phyloP scores from a whole-genome alignment of 2,113 vertebrate genomes.

The Sciurus niger region DNA sequence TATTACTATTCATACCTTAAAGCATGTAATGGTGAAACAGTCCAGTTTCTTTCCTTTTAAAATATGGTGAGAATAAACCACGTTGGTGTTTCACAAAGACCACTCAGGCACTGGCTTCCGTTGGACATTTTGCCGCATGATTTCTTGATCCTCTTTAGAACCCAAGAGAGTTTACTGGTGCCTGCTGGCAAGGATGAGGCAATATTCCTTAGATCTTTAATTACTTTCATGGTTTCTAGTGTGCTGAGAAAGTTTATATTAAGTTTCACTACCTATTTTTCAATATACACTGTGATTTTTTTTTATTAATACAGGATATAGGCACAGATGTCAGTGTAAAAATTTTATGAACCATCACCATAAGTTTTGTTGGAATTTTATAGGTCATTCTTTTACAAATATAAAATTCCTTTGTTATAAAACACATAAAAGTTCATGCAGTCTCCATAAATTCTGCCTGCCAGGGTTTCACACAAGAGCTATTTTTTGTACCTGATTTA shows the following conservation, averaged over 20 bases:
- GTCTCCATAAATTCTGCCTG: slow-evolving; percentile 30
- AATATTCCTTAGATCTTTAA: not conserved
- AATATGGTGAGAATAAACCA: not conserved
- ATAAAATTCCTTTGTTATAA: not conserved
- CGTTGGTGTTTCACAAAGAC: not conserved
- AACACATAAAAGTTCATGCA: not conserved
- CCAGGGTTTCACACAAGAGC: not conserved
- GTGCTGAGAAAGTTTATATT: not conserved
- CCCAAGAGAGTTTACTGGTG: not conserved
- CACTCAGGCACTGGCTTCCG: not conserved
- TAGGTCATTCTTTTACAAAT: not conserved
- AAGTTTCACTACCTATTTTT: not conserved
- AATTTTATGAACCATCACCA: not conserved
- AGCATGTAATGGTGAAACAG: not conserved
- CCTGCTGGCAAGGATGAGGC: not conserved
- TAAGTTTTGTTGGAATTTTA: not conserved
- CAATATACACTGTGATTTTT: not conserved
- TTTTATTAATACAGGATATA: not conserved
- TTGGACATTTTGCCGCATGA: not conserved
- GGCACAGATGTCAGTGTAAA: not conserved
- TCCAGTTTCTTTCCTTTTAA: slow-evolving; percentile 20
- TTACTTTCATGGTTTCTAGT: not conserved
- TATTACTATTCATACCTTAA: not conserved
- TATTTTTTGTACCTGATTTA: not conserved
- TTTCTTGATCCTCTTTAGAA: not conserved